phyloP scores from a whole-genome alignment of 2,113 vertebrate species.

The mouse (Mus musculus) region DNA sequence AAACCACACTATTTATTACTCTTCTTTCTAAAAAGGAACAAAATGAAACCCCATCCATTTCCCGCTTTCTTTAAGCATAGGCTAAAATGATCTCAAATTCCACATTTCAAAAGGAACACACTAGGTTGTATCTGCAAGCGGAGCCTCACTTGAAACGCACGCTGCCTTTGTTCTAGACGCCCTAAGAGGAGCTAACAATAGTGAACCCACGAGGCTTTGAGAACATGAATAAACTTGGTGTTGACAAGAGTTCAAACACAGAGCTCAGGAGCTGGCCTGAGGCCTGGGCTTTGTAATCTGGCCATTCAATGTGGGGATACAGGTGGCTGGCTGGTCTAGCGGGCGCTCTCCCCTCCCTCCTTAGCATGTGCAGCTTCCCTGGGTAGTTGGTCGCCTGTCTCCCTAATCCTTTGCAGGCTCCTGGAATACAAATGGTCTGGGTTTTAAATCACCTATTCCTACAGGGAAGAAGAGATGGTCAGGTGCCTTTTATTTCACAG shows the following conservation, averaged over 20 bases:
- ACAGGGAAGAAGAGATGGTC: constrained; percentile 61
- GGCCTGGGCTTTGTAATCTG: constrained; percentile 89
- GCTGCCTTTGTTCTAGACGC: constrained; percentile 86
- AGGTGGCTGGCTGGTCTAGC: constrained; percentile 88
- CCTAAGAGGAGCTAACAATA: constrained; percentile 87
- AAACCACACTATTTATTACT: constrained; percentile 70
- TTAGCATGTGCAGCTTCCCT: constrained; percentile 88
- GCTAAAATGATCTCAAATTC: constrained; percentile 79
- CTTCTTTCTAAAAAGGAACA: constrained; percentile 77
- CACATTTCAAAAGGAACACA: constrained; percentile 77
- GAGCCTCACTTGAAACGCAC: constrained; percentile 82
- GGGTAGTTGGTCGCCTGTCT: constrained; percentile 74
- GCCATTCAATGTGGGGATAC: constrained; percentile 89
- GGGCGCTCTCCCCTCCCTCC: constrained; percentile 84
- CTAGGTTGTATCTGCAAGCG: constrained; percentile 54
- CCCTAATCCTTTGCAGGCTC: constrained; percentile 80
- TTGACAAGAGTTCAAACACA: constrained; percentile 90
- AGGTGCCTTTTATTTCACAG: constrained; percentile 73
- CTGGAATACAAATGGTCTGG: constrained; percentile 85
- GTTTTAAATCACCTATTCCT: constrained; percentile 84
- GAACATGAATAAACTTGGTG: constrained; percentile 88
- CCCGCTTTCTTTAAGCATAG: constrained; percentile 75
- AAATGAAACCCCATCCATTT: constrained; percentile 73
- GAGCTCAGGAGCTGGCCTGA: constrained; percentile 86
- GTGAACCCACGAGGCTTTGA: constrained; percentile 87